Evolutionary conservation across 2,797 vertebrate genomes (phyloP).

Genomic region (Tokudaia tokunoshimensis): DNA sequence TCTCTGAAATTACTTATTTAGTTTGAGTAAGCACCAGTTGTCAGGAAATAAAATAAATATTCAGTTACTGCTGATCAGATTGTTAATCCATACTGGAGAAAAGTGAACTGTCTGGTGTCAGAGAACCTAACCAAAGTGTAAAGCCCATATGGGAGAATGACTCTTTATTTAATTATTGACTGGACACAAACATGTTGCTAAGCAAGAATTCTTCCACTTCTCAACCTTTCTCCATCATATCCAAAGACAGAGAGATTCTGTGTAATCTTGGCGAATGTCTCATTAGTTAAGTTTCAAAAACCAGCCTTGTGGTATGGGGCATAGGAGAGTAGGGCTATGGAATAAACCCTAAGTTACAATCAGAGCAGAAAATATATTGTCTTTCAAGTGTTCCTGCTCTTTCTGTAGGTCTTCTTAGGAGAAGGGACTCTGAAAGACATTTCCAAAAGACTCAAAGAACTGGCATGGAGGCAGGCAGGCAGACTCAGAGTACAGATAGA

Average conservation of each 20-base stretch:
- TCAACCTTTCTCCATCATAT: too few species aligned
- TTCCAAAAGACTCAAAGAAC: background rate
- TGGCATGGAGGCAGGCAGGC: background rate
- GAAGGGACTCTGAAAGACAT: background rate
- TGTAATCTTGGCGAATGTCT: background rate
- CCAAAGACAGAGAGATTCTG: background rate
- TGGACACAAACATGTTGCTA: background rate
- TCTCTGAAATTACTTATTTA: background rate
- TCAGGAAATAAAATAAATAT: background rate
- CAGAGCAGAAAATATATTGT: background rate
- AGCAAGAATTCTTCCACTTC: background rate
- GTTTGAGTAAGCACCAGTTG: background rate
- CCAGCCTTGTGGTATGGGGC: background rate
- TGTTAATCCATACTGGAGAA: background rate
- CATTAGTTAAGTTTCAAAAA: background rate
- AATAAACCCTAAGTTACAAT: background rate
- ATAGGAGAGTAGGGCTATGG: accelerated
- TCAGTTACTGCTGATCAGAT: background rate
- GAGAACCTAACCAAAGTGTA: background rate
- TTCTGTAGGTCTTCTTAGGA: background rate
- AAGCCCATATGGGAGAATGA: background rate
- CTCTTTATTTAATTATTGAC: background rate
- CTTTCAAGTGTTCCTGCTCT: background rate
- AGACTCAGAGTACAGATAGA: background rate
- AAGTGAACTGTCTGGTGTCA: background rate